These are phyloP conservation scores for Vesta saturnalis DNA, from an alignment of 2,888 invertebrate species.

Conservation along the genomic window DNA sequence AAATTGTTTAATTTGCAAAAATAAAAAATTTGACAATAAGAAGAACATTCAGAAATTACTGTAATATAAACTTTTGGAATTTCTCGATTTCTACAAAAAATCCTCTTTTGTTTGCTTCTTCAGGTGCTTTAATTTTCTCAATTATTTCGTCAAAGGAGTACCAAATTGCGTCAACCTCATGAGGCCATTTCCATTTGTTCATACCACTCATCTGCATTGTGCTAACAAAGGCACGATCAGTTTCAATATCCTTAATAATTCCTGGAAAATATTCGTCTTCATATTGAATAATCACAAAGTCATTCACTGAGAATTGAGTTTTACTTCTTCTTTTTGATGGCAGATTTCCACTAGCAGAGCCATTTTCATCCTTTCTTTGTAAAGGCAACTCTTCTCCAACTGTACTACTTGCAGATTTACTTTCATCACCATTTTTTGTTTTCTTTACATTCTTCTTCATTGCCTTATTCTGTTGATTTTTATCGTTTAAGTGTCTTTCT, in stretches of 20 bases:
- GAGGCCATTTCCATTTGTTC: background rate
- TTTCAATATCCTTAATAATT: slow-evolving; percentile 1
- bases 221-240: slow-evolving; percentile 2
- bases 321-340: background rate
- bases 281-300: background rate
- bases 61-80: background rate
- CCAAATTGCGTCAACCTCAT: background rate
- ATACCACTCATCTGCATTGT: background rate
- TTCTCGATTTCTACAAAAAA: slow-evolving; percentile 5
- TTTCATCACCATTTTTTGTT: too few species aligned
- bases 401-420: too few species aligned
- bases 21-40: slow-evolving; percentile 4
- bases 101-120: background rate
- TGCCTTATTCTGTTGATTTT: too few species aligned
- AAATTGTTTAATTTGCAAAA: slow-evolving; percentile 7
- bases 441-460: too few species aligned
- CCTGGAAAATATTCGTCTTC: background rate
- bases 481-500: too few species aligned
- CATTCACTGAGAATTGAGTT: slow-evolving; percentile 5
- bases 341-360: too few species aligned
- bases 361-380: too few species aligned
- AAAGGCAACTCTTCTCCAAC: too few species aligned
- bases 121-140: slow-evolving; percentile 4
- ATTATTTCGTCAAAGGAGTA: background rate
- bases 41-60: slow-evolving; percentile 5